phyloP scores from a whole-genome alignment of 1,140 invertebrate genomes.

The Lasioglossum baleicum region DNA sequence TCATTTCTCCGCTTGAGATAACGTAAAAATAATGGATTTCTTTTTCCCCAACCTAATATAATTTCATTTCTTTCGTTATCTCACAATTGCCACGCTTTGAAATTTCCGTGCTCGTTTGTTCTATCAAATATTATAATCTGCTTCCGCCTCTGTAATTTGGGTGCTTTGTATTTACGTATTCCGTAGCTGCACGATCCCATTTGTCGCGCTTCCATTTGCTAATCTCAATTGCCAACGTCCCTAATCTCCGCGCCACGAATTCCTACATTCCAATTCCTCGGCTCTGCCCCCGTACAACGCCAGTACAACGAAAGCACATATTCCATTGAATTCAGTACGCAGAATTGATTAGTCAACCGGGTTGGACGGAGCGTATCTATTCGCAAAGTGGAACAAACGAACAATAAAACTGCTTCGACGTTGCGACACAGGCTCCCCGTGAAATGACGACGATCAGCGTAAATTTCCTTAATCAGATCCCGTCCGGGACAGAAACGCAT shows the following conservation, averaged over 20 bases:
- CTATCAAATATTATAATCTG: background rate
- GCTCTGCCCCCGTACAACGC: background rate
- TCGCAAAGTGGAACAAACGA: background rate
- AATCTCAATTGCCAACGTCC: background rate
- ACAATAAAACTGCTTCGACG: constrained; percentile 26
- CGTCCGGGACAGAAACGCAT: constrained; percentile 26
- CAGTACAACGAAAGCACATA: background rate
- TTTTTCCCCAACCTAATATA: no score
- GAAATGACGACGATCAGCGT: constrained; percentile 33
- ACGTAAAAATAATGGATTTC: no score
- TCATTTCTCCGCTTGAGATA: no score
- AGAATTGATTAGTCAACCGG: background rate
- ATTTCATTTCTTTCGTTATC: background rate
- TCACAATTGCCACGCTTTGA: background rate
- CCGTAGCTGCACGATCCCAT: no score
- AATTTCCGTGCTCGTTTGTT: background rate
- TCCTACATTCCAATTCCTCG: background rate
- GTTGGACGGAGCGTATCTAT: background rate
- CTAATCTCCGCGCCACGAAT: background rate
- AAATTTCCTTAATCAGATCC: constrained; percentile 38
- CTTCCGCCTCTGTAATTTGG: background rate
- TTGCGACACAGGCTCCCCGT: constrained; percentile 25
- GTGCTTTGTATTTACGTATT: background rate
- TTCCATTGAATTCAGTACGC: background rate
- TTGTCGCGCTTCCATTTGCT: background rate